Conservation (phyloP, 1,140 invertebrate species). For the Wiebesia pumilae region DNA sequence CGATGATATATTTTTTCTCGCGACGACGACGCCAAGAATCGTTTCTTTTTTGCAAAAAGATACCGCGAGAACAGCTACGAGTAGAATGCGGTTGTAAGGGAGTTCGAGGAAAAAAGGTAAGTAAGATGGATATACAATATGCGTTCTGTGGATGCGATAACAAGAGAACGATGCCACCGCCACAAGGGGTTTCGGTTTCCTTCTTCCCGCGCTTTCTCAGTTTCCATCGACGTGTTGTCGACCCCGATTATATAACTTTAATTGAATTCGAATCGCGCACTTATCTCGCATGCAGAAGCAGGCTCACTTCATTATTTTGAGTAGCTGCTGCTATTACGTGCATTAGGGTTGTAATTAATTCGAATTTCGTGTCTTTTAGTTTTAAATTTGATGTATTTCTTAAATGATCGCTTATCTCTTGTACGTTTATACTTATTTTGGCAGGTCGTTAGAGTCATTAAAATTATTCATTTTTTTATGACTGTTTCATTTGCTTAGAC, state of each 20-base stretch:
- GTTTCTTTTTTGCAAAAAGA: not conserved
- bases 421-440: not conserved
- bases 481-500: not conserved
- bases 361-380: not conserved
- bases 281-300: not conserved
- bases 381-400: conserved; percentile 13
- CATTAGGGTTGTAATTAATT: not conserved
- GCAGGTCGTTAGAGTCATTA: not conserved
- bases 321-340: not conserved
- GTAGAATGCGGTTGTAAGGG: not conserved
- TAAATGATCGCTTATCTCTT: not conserved
- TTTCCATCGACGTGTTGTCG: not conserved
- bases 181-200: not conserved
- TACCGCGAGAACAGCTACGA: not conserved
- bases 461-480: not conserved
- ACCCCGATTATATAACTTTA: conserved; percentile 32
- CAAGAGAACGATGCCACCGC: not conserved
- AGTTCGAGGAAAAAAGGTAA: not conserved
- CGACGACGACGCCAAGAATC: not conserved
- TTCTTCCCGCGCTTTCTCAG: conserved; percentile 14
- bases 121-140: not conserved
- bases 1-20: not conserved
- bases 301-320: not conserved
- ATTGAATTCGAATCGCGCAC: conserved; percentile 32
- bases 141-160: not conserved